These are phyloP conservation scores for Aethina tumida DNA, from an alignment of 1,140 invertebrate genomes.

Conservation along the genomic window DNA sequence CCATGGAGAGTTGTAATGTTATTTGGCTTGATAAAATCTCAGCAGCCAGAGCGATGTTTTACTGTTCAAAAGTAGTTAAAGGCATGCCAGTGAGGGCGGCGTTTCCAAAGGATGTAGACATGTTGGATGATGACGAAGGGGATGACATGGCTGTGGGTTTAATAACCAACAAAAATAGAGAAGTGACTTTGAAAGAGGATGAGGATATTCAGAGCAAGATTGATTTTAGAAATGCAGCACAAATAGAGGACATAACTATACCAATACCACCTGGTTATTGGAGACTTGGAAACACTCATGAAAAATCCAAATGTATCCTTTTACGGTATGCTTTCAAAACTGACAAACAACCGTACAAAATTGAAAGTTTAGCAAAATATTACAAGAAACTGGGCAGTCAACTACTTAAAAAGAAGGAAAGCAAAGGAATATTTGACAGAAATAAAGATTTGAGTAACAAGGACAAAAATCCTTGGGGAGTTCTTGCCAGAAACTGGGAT, in stretches of 20 bases:
- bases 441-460: constrained; percentile 35
- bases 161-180: constrained; percentile 25
- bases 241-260: constrained; percentile 41
- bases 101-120: constrained; percentile 38
- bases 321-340: constrained; percentile 60
- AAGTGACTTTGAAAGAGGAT: constrained; percentile 30
- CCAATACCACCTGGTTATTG: constrained; percentile 62
- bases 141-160: constrained; percentile 33
- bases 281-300: constrained; percentile 54
- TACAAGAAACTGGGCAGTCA: constrained; percentile 56
- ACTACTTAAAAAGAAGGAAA: constrained; percentile 36
- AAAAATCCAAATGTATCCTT: constrained; percentile 57
- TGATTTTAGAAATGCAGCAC: constrained; percentile 30
- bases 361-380: constrained; percentile 52
- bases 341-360: constrained; percentile 50
- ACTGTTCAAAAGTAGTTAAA: constrained; percentile 43
- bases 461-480: constrained; percentile 62
- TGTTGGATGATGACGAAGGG: constrained; percentile 31
- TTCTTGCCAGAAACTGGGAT: constrained; percentile 57
- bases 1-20: constrained; percentile 71
- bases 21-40: constrained; percentile 62
- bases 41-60: constrained; percentile 58
- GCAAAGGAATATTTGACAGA: constrained; percentile 36
- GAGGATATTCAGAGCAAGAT: constrained; percentile 14
- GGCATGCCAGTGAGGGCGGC: constrained; percentile 34